Evolutionary conservation across 2,888 invertebrate species (phyloP).

Genomic region (Diabrotica balteata): DNA sequence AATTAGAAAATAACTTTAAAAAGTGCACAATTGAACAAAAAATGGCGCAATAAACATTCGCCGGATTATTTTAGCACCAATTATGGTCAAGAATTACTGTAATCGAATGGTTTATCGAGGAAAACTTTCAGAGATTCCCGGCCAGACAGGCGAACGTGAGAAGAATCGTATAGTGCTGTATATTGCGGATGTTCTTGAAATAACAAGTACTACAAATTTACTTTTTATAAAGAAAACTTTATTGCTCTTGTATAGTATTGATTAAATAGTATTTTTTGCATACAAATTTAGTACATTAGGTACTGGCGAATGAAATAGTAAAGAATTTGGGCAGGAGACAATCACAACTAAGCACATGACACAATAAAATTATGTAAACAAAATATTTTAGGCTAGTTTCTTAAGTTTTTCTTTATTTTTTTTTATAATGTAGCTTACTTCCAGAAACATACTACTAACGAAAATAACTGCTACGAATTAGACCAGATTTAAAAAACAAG

Average conservation of each 20-base stretch:
- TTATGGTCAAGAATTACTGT: slow-evolving; percentile 34
- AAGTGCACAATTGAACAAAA: slow-evolving; percentile 7
- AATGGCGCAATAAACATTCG: slow-evolving; percentile 7
- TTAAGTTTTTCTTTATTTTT: too few relatives aligned
- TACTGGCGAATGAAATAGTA: too few relatives aligned
- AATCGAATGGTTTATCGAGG: slow-evolving; percentile 33
- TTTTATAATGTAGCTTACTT: too few relatives aligned
- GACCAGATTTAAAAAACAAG: too few relatives aligned
- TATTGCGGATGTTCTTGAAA: slow-evolving; percentile 23
- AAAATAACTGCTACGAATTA: too few relatives aligned
- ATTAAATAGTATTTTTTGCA: too few relatives aligned
- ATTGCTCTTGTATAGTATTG: neutral
- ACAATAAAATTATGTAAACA: too few relatives aligned
- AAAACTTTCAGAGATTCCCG: slow-evolving; percentile 33
- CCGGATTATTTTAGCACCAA: slow-evolving; percentile 34
- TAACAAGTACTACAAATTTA: slow-evolving; percentile 11
- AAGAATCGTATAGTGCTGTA: slow-evolving; percentile 18
- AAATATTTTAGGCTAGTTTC: too few relatives aligned
- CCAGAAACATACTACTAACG: too few relatives aligned
- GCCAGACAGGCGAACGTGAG: slow-evolving; percentile 30
- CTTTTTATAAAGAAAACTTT: slow-evolving; percentile 14
- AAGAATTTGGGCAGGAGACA: too few relatives aligned
- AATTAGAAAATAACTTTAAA: slow-evolving; percentile 12
- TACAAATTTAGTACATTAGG: too few relatives aligned
- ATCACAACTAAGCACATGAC: too few relatives aligned